Percentiles rank a stretch among this genome's conserved stretches.
These are phyloP conservation scores for Cairina moschata DNA, from an alignment of 2,113 vertebrate species.

Conservation along the genomic window DNA sequence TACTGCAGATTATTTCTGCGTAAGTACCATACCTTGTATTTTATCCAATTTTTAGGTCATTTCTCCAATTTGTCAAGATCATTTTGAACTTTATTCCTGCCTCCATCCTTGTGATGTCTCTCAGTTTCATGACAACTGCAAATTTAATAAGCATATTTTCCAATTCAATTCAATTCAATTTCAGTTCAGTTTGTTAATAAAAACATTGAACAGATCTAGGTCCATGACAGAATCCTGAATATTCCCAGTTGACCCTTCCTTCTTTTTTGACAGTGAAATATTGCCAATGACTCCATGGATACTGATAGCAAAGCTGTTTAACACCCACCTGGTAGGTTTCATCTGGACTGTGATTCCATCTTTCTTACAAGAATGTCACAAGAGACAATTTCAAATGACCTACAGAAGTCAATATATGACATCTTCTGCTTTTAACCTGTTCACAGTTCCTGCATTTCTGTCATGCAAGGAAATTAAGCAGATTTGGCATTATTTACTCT, in stretches of 20 bases:
- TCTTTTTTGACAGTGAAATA: slow-evolving; percentile 20
- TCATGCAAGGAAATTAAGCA: neutral
- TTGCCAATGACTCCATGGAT: neutral
- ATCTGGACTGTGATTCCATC: neutral
- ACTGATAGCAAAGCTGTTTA: slow-evolving; percentile 25
- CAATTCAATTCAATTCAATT: slow-evolving; percentile 53
- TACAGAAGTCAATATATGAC: neutral
- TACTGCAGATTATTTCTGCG: neutral
- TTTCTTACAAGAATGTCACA: neutral
- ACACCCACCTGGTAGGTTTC: slow-evolving; percentile 17
- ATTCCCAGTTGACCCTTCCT: neutral
- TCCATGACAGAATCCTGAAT: neutral
- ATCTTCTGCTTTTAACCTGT: neutral
- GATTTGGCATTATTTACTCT: neutral
- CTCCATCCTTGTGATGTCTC: slow-evolving; percentile 3
- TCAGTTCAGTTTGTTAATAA: slow-evolving; percentile 53
- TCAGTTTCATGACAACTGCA: slow-evolving; percentile 13
- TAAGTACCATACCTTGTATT: slow-evolving; percentile 16
- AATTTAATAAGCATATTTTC: slow-evolving; percentile 39
- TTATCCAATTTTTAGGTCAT: slow-evolving; percentile 31
- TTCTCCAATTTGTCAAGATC: slow-evolving; percentile 24
- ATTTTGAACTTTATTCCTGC: slow-evolving; percentile 4
- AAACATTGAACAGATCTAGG: slow-evolving; percentile 47
- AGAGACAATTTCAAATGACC: neutral
- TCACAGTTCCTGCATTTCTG: neutral